Base-by-base conservation (phyloP, 2,797 vertebrate genomes). In the Macroramphosus scolopax region DNA sequence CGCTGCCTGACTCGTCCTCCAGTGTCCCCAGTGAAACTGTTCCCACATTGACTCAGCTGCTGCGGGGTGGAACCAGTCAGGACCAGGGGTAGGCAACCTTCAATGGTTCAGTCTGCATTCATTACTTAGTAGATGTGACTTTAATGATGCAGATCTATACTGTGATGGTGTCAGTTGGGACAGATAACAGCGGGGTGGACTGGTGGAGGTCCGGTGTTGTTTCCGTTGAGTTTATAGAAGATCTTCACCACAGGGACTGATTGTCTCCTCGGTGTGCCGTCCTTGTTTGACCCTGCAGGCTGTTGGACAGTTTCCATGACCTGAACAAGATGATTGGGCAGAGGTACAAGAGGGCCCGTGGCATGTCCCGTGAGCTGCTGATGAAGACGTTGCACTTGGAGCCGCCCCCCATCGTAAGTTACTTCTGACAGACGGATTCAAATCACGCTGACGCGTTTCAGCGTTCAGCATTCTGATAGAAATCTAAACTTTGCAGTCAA, bases 261-360 rank as follows among this genome's bases (percentile, higher is more conserved):
- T 29, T 11, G n/a, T 45, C 6, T 38, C 18, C 13, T 39, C 1
- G 58, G 9, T 15, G 17, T 47, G n/a, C n/a, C n/a, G n/a, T 51
- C 6, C 5, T 0, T 50, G 31, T 54, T 28, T 46, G n/a, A 30
- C 49, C 46, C 47, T 28, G 12, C 70, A 90, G 84, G 46, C 57
- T 90, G 35, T 61, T 90, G 75, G 89, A 90, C 20, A 51, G 65
- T 29, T 89, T 90, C 59, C 87, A 89, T 1, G 89, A 91, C 73
- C 60, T 92, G 68, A 88, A 91, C 77, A 87, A 85, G 70, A 88
- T 89, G 79, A 88, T 89, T 44, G 81, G 75, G 63, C 82, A 84
- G 59, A 78, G 83, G 57, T 82, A 88, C 60, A 89, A 86, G 58
- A 49, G 76, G 72, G 82, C 66, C 9, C 82, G 41, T 8, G 77